A percentile compares a stretch with the other conserved stretches of the same genome.
Conservation (phyloP, 2,113 vertebrate genomes). For the Natator depressus region DNA sequence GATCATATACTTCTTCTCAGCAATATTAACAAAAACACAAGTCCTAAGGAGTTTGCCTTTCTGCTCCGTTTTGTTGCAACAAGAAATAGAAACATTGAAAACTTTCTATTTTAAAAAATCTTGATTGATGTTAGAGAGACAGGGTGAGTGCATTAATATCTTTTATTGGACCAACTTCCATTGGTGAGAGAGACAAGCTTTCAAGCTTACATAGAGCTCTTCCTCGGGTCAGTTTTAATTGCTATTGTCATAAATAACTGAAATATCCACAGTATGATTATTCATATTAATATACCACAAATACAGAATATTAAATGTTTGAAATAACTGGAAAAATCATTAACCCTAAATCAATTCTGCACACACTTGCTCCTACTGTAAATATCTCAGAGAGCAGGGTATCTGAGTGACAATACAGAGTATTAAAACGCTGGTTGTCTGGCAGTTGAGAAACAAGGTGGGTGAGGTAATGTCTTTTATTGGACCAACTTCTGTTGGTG, state of each 20-base stretch:
- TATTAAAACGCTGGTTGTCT: neutral
- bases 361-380: neutral
- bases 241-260: neutral
- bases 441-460: neutral
- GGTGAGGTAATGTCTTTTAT: neutral
- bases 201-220: neutral
- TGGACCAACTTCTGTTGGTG: neutral
- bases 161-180: neutral
- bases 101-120: neutral
- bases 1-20: neutral
- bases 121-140: neutral
- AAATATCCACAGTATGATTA: neutral
- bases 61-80: neutral
- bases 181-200: neutral
- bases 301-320: neutral
- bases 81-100: neutral
- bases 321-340: conserved; percentile 6
- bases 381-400: neutral
- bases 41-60: neutral
- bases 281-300: neutral
- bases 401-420: fast-evolving
- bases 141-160: neutral
- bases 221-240: neutral
- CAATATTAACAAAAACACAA: neutral
- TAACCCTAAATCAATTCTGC: neutral